Evolutionary conservation across 2,113 vertebrate species (phyloP).

Genomic region (Psophia crepitans): DNA sequence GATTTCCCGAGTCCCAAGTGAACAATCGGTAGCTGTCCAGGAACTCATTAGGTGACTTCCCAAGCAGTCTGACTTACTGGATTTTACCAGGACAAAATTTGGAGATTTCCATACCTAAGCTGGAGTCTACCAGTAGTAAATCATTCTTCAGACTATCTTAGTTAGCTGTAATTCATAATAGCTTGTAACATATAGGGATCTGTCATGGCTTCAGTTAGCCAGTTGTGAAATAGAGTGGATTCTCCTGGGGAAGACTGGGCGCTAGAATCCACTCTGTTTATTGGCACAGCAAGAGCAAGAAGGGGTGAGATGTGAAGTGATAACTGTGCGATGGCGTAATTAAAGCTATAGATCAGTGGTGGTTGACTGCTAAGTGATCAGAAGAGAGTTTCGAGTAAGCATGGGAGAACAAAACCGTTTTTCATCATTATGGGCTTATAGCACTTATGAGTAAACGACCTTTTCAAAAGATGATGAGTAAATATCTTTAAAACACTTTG

Average conservation of each 20-base stretch:
- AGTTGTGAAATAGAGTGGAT: neutral
- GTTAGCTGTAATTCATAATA: neutral
- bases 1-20: neutral
- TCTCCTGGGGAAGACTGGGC: neutral
- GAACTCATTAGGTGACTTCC: neutral
- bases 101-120: neutral
- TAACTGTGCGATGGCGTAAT: neutral
- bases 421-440: neutral
- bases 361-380: neutral
- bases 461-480: neutral
- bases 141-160: neutral
- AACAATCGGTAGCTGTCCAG: neutral
- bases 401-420: neutral
- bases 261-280: neutral
- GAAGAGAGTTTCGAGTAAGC: neutral
- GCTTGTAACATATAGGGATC: neutral
- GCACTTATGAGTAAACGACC: neutral
- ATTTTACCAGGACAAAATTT: neutral
- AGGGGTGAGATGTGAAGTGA: neutral
- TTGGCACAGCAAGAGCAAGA: neutral
- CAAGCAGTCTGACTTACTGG: neutral
- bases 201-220: neutral
- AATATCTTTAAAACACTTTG: neutral
- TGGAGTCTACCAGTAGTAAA: neutral
- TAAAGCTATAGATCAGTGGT: neutral